Evolutionary conservation across 2,113 vertebrate genomes (phyloP).

Genomic region (Sapajus apella): DNA sequence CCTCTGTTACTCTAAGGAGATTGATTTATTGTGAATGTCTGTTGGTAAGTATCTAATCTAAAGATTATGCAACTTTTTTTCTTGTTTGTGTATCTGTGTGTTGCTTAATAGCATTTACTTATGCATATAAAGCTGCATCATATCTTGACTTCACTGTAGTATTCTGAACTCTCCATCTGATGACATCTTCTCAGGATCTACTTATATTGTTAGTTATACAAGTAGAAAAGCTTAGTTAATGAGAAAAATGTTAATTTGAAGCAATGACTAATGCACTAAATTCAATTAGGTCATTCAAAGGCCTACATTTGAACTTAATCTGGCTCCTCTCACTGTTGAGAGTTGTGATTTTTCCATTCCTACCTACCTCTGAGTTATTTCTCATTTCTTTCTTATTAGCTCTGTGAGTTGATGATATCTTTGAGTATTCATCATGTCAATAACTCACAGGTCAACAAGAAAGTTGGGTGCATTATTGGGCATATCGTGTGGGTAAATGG

Average conservation of each 20-base stretch:
- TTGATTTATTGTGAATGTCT: neutral
- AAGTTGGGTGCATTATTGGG: slow-evolving; percentile 64
- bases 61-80: too few species aligned
- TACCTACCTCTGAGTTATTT: neutral
- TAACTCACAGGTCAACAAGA: neutral
- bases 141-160: neutral
- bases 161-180: neutral
- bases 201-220: neutral
- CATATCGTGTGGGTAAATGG: slow-evolving; percentile 61
- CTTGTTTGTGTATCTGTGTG: neutral
- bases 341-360: slow-evolving; percentile 32
- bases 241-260: neutral
- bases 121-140: neutral
- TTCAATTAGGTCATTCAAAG: rapidly evolving
- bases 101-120: neutral
- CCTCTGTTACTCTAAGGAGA: neutral
- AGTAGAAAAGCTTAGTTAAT: neutral
- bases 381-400: slow-evolving; percentile 3
- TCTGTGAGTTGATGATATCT: neutral
- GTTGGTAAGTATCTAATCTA: neutral
- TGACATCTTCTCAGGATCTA: neutral
- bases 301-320: slow-evolving; percentile 64
- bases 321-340: slow-evolving; percentile 73
- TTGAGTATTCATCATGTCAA: neutral
- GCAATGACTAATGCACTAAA: neutral